phyloP scores from a whole-genome alignment of 2,113 vertebrate species.

The Apteryx mantelli region DNA sequence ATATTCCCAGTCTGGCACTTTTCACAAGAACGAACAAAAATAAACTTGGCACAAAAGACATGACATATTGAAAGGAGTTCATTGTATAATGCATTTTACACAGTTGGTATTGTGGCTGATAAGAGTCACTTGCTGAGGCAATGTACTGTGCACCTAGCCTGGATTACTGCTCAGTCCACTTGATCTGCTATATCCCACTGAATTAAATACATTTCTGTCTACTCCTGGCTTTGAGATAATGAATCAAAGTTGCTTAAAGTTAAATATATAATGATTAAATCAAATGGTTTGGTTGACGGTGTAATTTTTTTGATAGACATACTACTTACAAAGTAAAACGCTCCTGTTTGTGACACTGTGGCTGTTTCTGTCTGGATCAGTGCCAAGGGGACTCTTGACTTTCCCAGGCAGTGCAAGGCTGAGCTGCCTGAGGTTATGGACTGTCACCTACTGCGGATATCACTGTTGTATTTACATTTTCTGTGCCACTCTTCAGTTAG shows the following conservation, averaged over 20 bases:
- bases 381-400: background rate
- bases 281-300: background rate
- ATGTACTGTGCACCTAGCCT: background rate
- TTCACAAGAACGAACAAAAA: background rate
- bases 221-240: conserved; percentile 21
- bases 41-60: background rate
- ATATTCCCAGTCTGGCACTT: background rate
- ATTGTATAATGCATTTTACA: background rate
- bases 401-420: background rate
- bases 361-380: background rate
- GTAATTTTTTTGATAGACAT: background rate
- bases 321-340: background rate
- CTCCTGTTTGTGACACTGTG: background rate
- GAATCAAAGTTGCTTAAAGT: background rate
- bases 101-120: background rate
- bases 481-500: background rate
- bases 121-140: background rate
- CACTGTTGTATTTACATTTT: background rate
- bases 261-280: background rate
- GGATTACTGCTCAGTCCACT: background rate
- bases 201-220: background rate
- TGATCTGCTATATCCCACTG: background rate
- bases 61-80: background rate
- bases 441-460: background rate
- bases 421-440: background rate